phyloP scores from a whole-genome alignment of 2,113 vertebrate species.

The Serilophus lunatus region DNA sequence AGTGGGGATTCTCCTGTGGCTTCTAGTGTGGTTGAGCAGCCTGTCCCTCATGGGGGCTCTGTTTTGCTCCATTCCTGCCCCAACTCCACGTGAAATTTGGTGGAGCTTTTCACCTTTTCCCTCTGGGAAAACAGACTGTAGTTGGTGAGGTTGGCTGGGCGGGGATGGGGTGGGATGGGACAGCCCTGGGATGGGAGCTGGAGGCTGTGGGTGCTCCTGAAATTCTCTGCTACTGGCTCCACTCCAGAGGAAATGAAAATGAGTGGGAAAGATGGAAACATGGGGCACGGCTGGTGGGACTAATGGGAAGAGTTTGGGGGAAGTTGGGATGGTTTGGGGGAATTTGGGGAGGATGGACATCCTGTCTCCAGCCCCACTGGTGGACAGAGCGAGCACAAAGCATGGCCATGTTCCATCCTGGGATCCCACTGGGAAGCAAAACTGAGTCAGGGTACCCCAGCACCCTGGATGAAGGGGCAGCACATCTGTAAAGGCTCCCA shows the following conservation, averaged over 20 bases:
- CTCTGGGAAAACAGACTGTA: background rate
- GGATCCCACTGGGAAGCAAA: fast-evolving
- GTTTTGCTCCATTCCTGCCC: background rate
- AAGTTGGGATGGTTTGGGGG: background rate
- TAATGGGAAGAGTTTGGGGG: background rate
- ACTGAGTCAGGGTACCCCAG: fast-evolving
- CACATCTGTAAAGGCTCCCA: slow-evolving; percentile 23
- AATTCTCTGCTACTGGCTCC: fast-evolving
- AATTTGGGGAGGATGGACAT: background rate
- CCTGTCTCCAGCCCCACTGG: fast-evolving
- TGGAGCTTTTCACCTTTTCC: background rate
- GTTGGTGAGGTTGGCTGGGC: background rate
- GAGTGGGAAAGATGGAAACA: background rate
- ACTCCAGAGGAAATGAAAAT: background rate
- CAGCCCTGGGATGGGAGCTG: background rate
- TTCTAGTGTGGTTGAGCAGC: fast-evolving
- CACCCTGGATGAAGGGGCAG: fast-evolving
- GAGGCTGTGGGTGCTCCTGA: background rate
- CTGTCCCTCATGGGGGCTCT: background rate
- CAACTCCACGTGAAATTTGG: fast-evolving
- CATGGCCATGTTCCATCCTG: fast-evolving
- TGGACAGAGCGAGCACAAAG: background rate
- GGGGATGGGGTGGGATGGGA: background rate
- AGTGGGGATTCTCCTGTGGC: background rate
- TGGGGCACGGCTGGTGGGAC: fast-evolving